Evolutionary conservation across 1,140 invertebrate genomes (phyloP).

Genomic region (Lordiphosa stackelbergi): DNA sequence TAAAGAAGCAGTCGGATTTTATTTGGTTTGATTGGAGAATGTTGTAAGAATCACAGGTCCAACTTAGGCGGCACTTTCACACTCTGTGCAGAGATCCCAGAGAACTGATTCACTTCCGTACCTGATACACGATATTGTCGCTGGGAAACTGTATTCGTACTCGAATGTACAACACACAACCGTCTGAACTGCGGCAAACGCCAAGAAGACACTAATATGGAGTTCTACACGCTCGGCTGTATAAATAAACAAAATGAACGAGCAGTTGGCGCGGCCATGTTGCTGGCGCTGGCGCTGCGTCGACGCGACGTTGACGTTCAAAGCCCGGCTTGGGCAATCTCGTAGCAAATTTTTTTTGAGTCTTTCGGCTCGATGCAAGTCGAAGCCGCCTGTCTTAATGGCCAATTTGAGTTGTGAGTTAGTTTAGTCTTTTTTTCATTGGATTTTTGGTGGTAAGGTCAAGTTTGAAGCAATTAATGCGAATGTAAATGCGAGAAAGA

Average conservation of each 20-base stretch:
- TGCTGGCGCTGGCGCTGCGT: constrained; percentile 28
- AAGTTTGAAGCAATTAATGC: constrained; percentile 63
- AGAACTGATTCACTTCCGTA: constrained; percentile 53
- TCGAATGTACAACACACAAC: constrained; percentile 19
- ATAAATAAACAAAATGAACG: constrained; percentile 74
- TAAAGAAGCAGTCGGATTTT: not conserved
- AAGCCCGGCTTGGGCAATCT: constrained; percentile 3
- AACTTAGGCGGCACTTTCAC: constrained; percentile 50
- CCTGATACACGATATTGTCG: constrained; percentile 29
- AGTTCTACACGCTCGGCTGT: constrained; percentile 69
- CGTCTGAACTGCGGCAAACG: constrained; percentile 69
- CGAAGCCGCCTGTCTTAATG: constrained; percentile 46
- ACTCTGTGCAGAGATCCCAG: constrained; percentile 2
- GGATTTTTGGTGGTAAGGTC: constrained; percentile 66
- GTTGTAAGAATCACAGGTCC: not conserved
- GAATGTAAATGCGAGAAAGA: constrained; percentile 54
- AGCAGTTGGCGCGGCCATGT: constrained; percentile 38
- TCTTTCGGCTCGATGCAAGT: constrained; percentile 52
- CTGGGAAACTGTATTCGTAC: constrained; percentile 11
- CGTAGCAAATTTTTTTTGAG: constrained; percentile 20
- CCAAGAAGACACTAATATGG: constrained; percentile 76
- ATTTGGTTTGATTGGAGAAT: not conserved
- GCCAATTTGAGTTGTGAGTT: constrained; percentile 47
- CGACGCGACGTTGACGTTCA: constrained; percentile 2
- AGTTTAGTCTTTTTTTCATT: constrained; percentile 21